Evolutionary conservation across 1,140 invertebrate species (phyloP), one percentile per base, ranked within the genome.

Genomic region (Adoxophyes honmai): DNA sequence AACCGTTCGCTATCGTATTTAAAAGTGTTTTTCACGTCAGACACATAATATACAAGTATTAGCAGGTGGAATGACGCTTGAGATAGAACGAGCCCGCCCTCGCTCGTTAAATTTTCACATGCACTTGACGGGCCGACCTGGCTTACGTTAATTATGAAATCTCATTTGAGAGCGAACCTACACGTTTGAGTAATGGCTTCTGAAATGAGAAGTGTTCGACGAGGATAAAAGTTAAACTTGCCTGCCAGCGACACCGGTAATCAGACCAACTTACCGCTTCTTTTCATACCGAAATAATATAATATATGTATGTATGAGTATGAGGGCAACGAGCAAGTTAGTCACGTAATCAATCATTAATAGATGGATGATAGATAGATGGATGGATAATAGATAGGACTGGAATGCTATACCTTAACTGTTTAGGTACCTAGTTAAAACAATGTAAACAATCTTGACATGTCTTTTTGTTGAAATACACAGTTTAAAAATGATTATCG

Each of bases 21-120:
- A 48, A 48, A 48, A 70, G 68, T 66, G 67, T 62, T 70, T 66
- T 71, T 52, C 56, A 66, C 61, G 69, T 71, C 69, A 64, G 63
- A 68, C 52, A 61, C 70, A 66, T 54, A 51, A 34, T 60, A 51
- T 66, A 48, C n/a, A 48, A 48, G 42, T 62, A 61, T 28, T 28
- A 36, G 58, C 52, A 60, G 55, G 36, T 15, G 42, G 39, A 48
- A 57, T 51, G 39, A 11, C 54, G 62, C 55, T 67, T 74, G 79
- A 79, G 80, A 80, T 83, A 78, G 79, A 71, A 71, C 66, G 57
- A 58, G 66, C 62, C 68, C 65, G 73, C 70, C 57, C 67, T 66
- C 70, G 75, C 81, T 86, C 82, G 81, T 88, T 88, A 85, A 88
- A 88, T 84, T 85, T 88, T 88, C 82, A 88, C 83, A 86, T 88